A percentile compares a stretch with the other conserved stretches of the same genome.
Conservation (phyloP, 2,113 vertebrate genomes). For the Urocitellus parryii region DNA sequence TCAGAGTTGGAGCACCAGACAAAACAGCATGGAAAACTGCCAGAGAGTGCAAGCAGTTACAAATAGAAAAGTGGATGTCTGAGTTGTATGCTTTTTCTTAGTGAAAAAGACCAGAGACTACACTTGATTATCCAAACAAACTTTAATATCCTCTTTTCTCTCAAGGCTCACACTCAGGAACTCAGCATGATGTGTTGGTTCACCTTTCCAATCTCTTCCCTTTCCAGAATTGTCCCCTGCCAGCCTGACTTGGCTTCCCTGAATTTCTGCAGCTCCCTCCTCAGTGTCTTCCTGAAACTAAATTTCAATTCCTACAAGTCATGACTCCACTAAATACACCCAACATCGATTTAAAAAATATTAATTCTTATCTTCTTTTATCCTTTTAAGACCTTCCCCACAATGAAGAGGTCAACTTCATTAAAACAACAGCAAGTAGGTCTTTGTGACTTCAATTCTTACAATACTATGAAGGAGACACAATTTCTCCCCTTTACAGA, state of each 20-base stretch:
- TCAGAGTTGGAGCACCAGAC: neutral
- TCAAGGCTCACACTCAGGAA: neutral
- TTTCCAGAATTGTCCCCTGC: neutral
- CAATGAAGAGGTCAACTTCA: neutral
- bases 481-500: neutral
- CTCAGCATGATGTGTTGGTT: rapidly evolving
- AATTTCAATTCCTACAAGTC: neutral
- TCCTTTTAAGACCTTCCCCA: neutral
- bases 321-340: neutral
- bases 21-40: neutral
- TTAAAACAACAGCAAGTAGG: neutral
- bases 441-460: neutral
- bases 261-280: neutral
- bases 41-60: neutral
- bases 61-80: neutral
- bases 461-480: neutral
- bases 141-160: neutral
- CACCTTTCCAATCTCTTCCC: neutral
- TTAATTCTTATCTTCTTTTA: neutral
- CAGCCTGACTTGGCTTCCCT: neutral
- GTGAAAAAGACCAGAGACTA: no score
- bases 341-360: neutral
- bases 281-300: neutral
- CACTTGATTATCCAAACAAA: neutral
- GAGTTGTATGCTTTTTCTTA: neutral